phyloP scores from a whole-genome alignment of 2,888 invertebrate species.

The Linnaemya vulpina region DNA sequence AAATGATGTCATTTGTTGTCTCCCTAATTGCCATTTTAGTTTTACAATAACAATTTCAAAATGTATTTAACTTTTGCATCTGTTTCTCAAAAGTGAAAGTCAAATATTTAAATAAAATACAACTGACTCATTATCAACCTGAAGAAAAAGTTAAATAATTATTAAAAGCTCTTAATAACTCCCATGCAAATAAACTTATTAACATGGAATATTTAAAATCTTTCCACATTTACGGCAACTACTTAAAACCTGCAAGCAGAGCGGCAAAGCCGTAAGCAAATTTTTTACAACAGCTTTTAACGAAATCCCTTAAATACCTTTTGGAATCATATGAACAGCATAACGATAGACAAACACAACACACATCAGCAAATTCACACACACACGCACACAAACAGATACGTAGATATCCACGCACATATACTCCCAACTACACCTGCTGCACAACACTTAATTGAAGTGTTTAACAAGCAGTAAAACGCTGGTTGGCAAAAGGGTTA shows the following conservation, averaged over 20 bases:
- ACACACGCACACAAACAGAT: background rate
- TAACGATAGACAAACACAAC: background rate
- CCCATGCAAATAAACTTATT: background rate
- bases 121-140: background rate
- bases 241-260: background rate
- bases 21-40: too few species aligned
- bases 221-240: background rate
- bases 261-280: background rate
- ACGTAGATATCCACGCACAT: too few species aligned
- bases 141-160: background rate
- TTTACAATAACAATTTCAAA: too few species aligned
- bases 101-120: background rate
- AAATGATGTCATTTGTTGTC: too few species aligned
- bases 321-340: conserved; percentile 1
- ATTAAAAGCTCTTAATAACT: conserved; percentile 13
- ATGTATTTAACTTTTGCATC: background rate
- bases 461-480: conserved; percentile 11
- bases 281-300: background rate
- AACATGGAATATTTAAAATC: conserved; percentile 33
- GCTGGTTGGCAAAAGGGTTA: background rate
- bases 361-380: background rate
- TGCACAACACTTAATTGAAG: conserved; percentile 3
- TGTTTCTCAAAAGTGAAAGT: background rate
- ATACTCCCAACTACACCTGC: too few species aligned
- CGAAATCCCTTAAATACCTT: conserved; percentile 26